These are phyloP conservation scores for Yponomeuta malinellus DNA, from an alignment of 2,888 invertebrate species.

Conservation along the genomic window DNA sequence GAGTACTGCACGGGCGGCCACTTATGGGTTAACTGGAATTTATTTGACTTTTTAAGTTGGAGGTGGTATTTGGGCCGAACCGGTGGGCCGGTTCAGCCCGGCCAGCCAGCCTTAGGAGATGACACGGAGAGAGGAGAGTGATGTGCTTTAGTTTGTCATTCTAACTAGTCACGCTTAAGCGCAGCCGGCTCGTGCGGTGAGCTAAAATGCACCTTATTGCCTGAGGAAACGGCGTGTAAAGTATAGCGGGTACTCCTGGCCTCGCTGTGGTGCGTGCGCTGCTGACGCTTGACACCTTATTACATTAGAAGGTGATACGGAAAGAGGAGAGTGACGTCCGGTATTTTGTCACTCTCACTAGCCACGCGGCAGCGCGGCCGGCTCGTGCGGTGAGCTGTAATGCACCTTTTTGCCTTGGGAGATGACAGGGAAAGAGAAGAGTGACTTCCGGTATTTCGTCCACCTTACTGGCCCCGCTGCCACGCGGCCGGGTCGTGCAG, in stretches of 20 bases:
- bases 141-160: no score
- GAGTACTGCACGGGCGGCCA: no score
- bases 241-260: constrained; percentile 55
- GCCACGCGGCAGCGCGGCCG: constrained; percentile 51
- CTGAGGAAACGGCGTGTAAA: constrained; percentile 30
- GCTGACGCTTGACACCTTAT: constrained; percentile 78
- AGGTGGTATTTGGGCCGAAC: no score
- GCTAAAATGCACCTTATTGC: not conserved
- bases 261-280: constrained; percentile 82
- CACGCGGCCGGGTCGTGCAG: constrained; percentile 56
- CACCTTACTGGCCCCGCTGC: constrained; percentile 34
- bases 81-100: constrained; percentile 81
- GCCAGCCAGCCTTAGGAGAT: no score
- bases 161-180: constrained; percentile 70
- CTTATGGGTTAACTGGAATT: no score
- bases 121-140: no score
- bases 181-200: constrained; percentile 51
- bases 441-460: no score
- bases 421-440: constrained; percentile 53
- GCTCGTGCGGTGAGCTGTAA: constrained; percentile 32
- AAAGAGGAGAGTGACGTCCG: no score
- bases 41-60: no score
- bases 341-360: no score
- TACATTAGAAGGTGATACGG: no score
- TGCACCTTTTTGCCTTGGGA: constrained; percentile 61